These are phyloP conservation scores for Tetrapedia diversipes DNA, from an alignment of 2,888 invertebrate species.

Conservation along the genomic window DNA sequence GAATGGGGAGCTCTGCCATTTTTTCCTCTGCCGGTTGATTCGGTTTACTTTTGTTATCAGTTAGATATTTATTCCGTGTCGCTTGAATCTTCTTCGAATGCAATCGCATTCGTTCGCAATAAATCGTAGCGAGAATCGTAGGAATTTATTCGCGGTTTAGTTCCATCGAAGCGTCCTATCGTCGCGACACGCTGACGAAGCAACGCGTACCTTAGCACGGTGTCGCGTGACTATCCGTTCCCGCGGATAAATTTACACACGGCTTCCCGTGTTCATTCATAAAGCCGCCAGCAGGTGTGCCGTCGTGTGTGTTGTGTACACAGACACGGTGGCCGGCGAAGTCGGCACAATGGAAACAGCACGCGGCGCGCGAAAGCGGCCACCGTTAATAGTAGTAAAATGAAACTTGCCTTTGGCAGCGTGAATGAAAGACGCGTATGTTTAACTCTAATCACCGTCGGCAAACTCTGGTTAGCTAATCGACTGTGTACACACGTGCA, in stretches of 20 bases:
- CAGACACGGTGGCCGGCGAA: too few species aligned
- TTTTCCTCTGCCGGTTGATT: too few species aligned
- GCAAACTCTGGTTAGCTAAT: slow-evolving; percentile 57
- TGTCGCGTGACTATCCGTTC: slow-evolving; percentile 60
- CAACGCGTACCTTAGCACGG: slow-evolving; percentile 41
- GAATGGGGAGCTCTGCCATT: too few species aligned
- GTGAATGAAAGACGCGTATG: slow-evolving; percentile 67
- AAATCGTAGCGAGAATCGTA: too few species aligned
- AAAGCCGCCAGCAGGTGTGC: slow-evolving; percentile 48
- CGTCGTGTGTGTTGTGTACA: too few species aligned
- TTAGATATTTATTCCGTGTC: too few species aligned
- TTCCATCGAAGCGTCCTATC: neutral
- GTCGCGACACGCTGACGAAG: slow-evolving; percentile 30
- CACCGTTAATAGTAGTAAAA: slow-evolving; percentile 41
- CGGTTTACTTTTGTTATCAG: too few species aligned
- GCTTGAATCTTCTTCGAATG: too few species aligned
- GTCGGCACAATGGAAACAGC: slow-evolving; percentile 4
- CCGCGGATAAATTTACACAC: slow-evolving; percentile 49
- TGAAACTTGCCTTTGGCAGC: slow-evolving; percentile 57
- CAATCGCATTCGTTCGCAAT: too few species aligned
- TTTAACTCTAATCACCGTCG: slow-evolving; percentile 62
- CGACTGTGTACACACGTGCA: slow-evolving; percentile 55
- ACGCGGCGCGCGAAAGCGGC: slow-evolving; percentile 11
- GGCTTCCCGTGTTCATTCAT: slow-evolving; percentile 51
- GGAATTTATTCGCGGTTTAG: too few species aligned